These are phyloP conservation scores for Acanthurus lineatus DNA, from an alignment of 2,797 vertebrate genomes.

Conservation along the genomic window DNA sequence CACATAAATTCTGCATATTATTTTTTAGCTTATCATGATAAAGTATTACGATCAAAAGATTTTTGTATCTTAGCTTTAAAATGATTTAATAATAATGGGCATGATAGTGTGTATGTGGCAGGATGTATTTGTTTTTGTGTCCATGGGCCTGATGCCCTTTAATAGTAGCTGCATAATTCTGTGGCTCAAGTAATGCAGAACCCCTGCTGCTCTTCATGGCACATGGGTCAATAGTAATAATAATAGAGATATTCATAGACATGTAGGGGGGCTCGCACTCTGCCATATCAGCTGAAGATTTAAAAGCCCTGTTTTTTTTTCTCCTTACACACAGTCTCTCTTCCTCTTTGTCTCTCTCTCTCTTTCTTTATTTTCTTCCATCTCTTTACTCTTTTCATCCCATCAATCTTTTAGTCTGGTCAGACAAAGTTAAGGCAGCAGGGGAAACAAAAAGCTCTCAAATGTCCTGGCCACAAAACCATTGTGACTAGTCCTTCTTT, in stretches of 20 bases:
- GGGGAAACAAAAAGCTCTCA: slow-evolving; percentile 72
- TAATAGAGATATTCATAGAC: slow-evolving; percentile 86
- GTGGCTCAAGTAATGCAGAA: slow-evolving; percentile 75
- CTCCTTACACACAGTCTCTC: slow-evolving; percentile 32
- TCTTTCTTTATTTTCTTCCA: slow-evolving; percentile 14
- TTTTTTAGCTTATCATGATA: background rate
- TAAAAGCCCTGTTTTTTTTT: slow-evolving; percentile 60
- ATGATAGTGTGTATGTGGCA: slow-evolving; percentile 9
- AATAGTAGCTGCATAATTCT: slow-evolving; percentile 55
- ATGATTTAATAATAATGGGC: background rate
- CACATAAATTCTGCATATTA: background rate
- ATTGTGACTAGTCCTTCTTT: slow-evolving; percentile 60
- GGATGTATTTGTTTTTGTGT: slow-evolving; percentile 40
- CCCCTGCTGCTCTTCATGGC: slow-evolving; percentile 76
- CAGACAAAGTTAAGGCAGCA: slow-evolving; percentile 66
- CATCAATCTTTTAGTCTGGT: slow-evolving; percentile 76
- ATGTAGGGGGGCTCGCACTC: slow-evolving; percentile 58
- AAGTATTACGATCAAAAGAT: background rate
- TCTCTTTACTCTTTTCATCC: slow-evolving; percentile 37
- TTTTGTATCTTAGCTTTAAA: background rate
- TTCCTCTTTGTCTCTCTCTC: slow-evolving; percentile 36
- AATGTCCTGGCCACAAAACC: slow-evolving; percentile 72
- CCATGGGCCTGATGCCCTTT: slow-evolving; percentile 58
- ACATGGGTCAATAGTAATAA: slow-evolving; percentile 83
- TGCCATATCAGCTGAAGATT: slow-evolving; percentile 66